Evolutionary conservation across 1,140 invertebrate species (phyloP), one percentile per base, ranked within the genome.

Genomic region (Halyomorpha halys): DNA sequence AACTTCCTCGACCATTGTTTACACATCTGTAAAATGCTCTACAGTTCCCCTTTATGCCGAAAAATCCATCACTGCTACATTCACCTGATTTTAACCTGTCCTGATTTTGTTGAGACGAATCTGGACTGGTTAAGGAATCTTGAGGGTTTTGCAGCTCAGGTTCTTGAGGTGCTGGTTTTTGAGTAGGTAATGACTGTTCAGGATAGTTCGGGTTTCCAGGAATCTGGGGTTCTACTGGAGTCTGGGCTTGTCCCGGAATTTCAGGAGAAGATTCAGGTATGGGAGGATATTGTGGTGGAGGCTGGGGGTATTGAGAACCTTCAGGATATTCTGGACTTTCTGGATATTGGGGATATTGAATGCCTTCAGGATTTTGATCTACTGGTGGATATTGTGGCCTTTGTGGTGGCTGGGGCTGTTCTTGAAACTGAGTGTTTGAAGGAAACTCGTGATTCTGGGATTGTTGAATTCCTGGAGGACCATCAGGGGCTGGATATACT

Each of bases 21-120:
- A 84, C 82, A 71, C 84, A 87, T 61, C 84, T 77, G 70, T 84
- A 85, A 70, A 87, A 87, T 69, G 81, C 82, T 60, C 77, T 76
- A 68, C 86, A 87, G 67, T 86, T 77, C 19, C 76, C 75, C 44
- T 75, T 70, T 69, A 85, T 77, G 9, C 77, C 76, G 66, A 81
- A 74, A 70, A 84, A 86, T 44, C 79, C 80, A 70, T 80, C 80
- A 27, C 66, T 49, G n/a, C 45, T 19, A 53, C 70, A 72, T 53
- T 61, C 18, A 3, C 61, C 59, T 18, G 59, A 61, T 14, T 34
- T 19, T 23, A 61, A 47, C 56, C 64, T 61, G 66, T 66, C 53
- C 9, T 21, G 18, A 6, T 56, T 19, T 13, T 56, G 21, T 49
- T 49, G n/a, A 25, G 53, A 3, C 11, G 11, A 13, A 39, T 39